Evolutionary conservation across 2,797 vertebrate genomes (phyloP), one percentile per base, ranked within the genome.

Genomic region (Eulemur mongoz): DNA sequence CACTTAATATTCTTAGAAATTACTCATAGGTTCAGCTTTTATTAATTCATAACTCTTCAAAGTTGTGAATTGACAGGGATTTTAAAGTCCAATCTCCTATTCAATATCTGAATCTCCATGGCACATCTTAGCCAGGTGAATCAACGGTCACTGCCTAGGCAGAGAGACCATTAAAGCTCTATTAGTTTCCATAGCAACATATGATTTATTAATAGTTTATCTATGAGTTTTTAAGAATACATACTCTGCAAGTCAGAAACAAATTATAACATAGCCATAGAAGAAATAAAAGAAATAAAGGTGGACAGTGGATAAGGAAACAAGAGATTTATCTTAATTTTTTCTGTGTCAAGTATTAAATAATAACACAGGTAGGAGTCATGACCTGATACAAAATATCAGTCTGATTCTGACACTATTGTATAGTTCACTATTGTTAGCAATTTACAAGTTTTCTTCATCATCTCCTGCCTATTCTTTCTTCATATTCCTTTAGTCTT

Each of bases 111-210:
- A 92, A 25, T 95, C 50, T 78, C 43, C 7, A 8, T n/a, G 23
- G 43, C 54, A 75, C 35, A n/a, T 18, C 50, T 81, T 32, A 88
- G 35, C 65, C 84, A 81, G 92, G 40, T 70, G 18, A 81, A 59
- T n/a, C 10, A 25, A 57, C 7, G 18, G 61, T 52, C 25, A 79
- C 45, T 75, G 15, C 72, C 2, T 65, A 54, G 45, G 40, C 38
- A 65, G 63, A 69, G 10, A 32, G 59, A 69, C 10, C 32, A 97
- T 83, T 79, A 81, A 80, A 89, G 85, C 22, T 81, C 65, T 88
- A 27, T 83, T 95, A 22, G 92, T 95, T 95, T 25, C 92, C 85
- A 95, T 94, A 95, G 95, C 80, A 97, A 95, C 48, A 2, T 75
- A 86, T 94, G 82, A 86, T 54, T 96, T 92, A 86, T 94, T 96